Evolutionary conservation across 2,797 vertebrate species (phyloP).

Genomic region (Scolopax rusticola): DNA sequence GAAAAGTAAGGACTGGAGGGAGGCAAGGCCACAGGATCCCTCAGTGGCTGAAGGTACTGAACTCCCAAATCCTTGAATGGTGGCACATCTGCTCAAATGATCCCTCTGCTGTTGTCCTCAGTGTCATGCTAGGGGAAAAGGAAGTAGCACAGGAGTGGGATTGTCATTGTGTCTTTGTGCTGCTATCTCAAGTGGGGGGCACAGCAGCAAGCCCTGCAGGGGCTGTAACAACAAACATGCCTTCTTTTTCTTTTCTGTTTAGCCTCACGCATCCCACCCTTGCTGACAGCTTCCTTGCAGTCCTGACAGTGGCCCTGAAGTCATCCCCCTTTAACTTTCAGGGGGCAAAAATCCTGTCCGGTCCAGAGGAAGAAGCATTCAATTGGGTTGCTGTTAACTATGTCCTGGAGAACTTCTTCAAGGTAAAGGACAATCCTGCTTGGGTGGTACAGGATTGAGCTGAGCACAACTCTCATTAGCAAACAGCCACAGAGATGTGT

Average conservation of each 20-base stretch:
- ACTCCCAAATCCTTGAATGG: neutral
- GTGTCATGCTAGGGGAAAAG: rapidly evolving
- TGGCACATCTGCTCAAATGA: neutral
- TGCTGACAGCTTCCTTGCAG: constrained; percentile 70
- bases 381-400: constrained; percentile 88
- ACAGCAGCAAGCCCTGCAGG: neutral
- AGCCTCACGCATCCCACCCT: constrained; percentile 69
- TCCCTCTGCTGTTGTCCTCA: neutral
- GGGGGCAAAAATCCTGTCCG: constrained; percentile 80
- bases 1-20: neutral
- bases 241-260: constrained; percentile 24
- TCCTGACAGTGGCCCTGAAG: constrained; percentile 74
- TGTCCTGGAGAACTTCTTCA: constrained; percentile 84
- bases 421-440: constrained; percentile 71
- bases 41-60: neutral
- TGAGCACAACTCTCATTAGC: neutral
- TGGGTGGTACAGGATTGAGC: neutral
- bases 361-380: constrained; percentile 80
- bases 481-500: neutral
- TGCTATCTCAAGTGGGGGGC: neutral
- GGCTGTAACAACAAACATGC: neutral
- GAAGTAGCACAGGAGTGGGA: neutral
- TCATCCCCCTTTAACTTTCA: constrained; percentile 82
- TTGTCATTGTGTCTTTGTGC: neutral
- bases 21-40: neutral